Evolutionary conservation across 2,797 vertebrate genomes (phyloP), one percentile per base, ranked within the genome.

Genomic region (Cyclura pinguis): DNA sequence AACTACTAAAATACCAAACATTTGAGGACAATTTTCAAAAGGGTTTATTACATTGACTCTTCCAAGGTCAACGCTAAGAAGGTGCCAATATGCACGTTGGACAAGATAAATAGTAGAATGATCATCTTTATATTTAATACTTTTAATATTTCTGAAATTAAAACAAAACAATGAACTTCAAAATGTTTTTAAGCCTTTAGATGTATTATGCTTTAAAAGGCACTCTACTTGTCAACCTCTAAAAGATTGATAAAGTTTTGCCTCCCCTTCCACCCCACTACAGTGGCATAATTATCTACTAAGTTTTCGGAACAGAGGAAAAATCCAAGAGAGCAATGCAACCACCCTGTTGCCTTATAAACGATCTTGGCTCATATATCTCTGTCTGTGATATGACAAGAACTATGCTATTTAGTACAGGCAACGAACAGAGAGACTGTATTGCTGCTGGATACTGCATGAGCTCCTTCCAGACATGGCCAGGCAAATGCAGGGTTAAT

Each of bases 301-400:
- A 86, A 38, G 29, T 20, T 22, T 55, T 47, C 74, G 32, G 29
- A 80, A 84, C 38, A 72, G 42, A 64, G 47, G 27, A 62, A 80
- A 90, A 47, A 62, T 95, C 91, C 42, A 32, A 57, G 5, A 42
- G 10, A 73, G 0, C 20, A 69, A 24, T 47, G 72, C 16, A 72
- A 94, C 93, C 95, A 87, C 95, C 94, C 72, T 72, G 80, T 92
- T 57, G 90, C 72, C 29, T 22, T 74, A 77, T 84, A 38, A 47
- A 29, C 50, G 87, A 93, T 80, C 94, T 92, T 93, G 84, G 86
- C 50, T 86, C 62, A 1, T 1, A 47, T 27, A 85, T 80, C 94
- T 90, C 80, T 91, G 86, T 89, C 84, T 20, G 86, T 92, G 78
- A 90, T 42, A 72, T 9, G 32, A 69, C 47, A 55, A 55, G n/a